phyloP scores from a whole-genome alignment of 2,113 vertebrate genomes.

The Leptobrachium leishanense region DNA sequence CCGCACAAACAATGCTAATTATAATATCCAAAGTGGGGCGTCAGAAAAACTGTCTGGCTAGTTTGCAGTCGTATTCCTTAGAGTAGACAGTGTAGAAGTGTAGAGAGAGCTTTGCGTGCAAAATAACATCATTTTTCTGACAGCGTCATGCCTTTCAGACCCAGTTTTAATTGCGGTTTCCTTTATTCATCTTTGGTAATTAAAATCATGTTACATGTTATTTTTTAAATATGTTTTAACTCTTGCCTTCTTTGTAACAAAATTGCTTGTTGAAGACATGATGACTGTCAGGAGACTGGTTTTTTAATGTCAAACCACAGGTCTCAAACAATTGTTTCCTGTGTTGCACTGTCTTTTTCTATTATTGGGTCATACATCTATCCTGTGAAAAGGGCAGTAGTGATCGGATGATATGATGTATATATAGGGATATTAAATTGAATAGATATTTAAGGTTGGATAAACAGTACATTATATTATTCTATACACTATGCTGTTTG shows the following conservation, averaged over 20 bases:
- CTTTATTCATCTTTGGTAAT: conserved; percentile 16
- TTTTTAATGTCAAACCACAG: no score
- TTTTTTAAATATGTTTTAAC: conserved; percentile 8
- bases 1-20: conserved; percentile 36
- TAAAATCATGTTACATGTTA: conserved; percentile 13
- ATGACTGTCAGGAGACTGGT: no score
- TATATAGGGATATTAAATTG: no score
- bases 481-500: no score
- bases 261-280: no score
- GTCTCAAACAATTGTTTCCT: no score
- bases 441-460: no score
- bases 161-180: conserved; percentile 33
- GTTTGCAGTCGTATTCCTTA: conserved; percentile 17
- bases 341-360: no score
- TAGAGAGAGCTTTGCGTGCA: not conserved
- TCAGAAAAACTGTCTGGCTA: conserved; percentile 41
- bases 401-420: no score
- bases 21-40: conserved; percentile 29
- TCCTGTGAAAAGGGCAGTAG: no score
- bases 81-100: conserved; percentile 11
- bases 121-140: conserved; percentile 36
- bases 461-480: no score
- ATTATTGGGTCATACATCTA: no score
- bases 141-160: conserved; percentile 36
- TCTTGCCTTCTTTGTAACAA: conserved; percentile 1